Conservation (phyloP, 1,140 invertebrate genomes). For the Pristionchus pacificus region DNA sequence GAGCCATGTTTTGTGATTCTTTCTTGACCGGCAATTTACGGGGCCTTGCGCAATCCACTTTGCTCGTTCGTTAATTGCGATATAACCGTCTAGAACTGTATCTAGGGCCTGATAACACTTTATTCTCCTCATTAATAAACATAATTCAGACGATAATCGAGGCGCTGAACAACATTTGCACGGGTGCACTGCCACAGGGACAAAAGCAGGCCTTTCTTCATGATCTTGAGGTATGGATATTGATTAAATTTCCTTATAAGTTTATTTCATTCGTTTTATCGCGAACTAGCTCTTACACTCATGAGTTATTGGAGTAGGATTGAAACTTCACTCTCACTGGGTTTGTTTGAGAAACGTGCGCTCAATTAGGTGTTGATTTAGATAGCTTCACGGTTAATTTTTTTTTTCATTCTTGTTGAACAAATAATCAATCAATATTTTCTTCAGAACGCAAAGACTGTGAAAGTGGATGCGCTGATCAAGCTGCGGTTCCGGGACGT, state of each 20-base stretch:
- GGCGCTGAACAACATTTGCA: conserved; percentile 81
- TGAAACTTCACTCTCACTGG: too few species aligned
- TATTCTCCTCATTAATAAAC: not conserved
- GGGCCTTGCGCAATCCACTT: too few species aligned
- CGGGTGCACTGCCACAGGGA: conserved; percentile 80
- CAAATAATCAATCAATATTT: not conserved
- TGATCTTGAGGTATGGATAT: conserved; percentile 75
- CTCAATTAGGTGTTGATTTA: too few species aligned
- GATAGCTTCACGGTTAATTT: too few species aligned
- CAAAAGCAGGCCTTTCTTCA: conserved; percentile 82
- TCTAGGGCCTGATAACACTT: too few species aligned
- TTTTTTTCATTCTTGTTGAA: not conserved
- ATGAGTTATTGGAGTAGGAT: too few species aligned
- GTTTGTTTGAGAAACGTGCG: too few species aligned
- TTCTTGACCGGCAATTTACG: not conserved
- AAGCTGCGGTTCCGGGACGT: conserved; percentile 46
- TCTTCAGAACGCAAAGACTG: conserved; percentile 48
- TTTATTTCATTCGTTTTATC: too few species aligned
- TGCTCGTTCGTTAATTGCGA: not conserved
- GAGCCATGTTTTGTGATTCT: not conserved
- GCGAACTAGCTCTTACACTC: not conserved
- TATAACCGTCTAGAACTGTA: not conserved
- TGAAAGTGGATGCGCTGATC: conserved; percentile 47
- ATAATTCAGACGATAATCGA: conserved; percentile 79
- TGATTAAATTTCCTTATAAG: conserved; percentile 22